Base-by-base conservation (phyloP, 2,888 invertebrate genomes). In the Noctua fimbriata region DNA sequence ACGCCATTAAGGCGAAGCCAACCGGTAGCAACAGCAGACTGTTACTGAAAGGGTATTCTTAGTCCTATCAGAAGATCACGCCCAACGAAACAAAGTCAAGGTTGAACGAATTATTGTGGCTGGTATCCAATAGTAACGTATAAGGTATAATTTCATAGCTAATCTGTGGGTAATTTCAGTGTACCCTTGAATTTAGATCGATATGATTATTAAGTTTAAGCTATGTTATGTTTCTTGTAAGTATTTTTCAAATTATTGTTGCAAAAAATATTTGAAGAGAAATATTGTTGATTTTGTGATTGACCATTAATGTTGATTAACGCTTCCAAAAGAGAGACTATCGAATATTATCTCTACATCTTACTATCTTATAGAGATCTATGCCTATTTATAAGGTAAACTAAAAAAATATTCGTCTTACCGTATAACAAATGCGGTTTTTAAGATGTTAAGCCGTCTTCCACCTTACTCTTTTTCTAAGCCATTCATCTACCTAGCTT, bases 151-250 rank as follows among this genome's bases (percentile, higher is more conserved):
- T 88, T 89, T 88, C 71, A 75, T 78, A 77, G 82, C 81, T 82
- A 88, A 89, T 88, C 87, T 88, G 71, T 78, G 85, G 82, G 77
- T 89, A 87, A 89, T 87, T 87, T 80, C 58, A 73, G 69, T 69
- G 44, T 70, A 49, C 55, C 87, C 89, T 89, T 87, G 87, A 80
- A 76, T 63, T 63, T 73, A 73, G 81, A 80, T 89, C 89, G 83
- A 84, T 87, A 89, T 66, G 49, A 63, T 75, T 75, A 78, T 80
- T 76, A 80, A 66, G 75, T 79, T 71, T 36, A 52, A 44, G 41
- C 66, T 79, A n/a, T 65, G 58, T 66, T 66, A 71, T 47, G 58
- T 79, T 88, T 41, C 55, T 82, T 41, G 7, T 3, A 28, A 28
- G 16, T 24, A 28, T 49, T 73, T 47, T 6, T 41, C 47, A 6